phyloP scores from a whole-genome alignment of 2,797 vertebrate species.

The Brachyrhaphis roseni region DNA sequence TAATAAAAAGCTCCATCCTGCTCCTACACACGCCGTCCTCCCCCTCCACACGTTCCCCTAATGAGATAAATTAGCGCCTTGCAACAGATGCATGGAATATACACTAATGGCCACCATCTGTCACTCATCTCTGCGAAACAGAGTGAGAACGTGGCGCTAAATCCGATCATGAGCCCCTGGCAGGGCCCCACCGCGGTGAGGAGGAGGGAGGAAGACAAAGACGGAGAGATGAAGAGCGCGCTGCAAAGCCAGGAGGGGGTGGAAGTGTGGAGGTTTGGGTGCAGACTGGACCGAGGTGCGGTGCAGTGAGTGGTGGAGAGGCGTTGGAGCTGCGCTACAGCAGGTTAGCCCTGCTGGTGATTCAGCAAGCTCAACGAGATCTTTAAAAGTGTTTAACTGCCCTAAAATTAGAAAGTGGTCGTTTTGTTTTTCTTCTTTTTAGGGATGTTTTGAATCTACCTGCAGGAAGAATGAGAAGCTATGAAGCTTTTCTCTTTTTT shows the following conservation, averaged over 20 bases:
- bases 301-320: constrained; percentile 61
- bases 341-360: constrained; percentile 51
- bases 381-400: constrained; percentile 43
- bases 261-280: constrained; percentile 59
- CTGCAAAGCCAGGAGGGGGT: constrained; percentile 52
- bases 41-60: constrained; percentile 71
- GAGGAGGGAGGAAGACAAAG: constrained; percentile 48
- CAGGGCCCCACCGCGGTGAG: constrained; percentile 50
- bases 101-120: constrained; percentile 83
- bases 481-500: neutral
- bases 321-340: constrained; percentile 57
- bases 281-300: constrained; percentile 51
- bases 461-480: neutral
- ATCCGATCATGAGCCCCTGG: constrained; percentile 70
- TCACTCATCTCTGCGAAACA: constrained; percentile 77
- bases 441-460: neutral
- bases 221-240: constrained; percentile 44
- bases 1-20: constrained; percentile 73
- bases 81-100: constrained; percentile 83
- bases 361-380: constrained; percentile 52
- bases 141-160: constrained; percentile 66
- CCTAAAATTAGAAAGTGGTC: constrained; percentile 23
- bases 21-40: constrained; percentile 58
- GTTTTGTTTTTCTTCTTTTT: neutral
- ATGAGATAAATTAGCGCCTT: constrained; percentile 85